phyloP scores from a whole-genome alignment of 1,140 invertebrate species.

The Ditylenchus dipsaci region DNA sequence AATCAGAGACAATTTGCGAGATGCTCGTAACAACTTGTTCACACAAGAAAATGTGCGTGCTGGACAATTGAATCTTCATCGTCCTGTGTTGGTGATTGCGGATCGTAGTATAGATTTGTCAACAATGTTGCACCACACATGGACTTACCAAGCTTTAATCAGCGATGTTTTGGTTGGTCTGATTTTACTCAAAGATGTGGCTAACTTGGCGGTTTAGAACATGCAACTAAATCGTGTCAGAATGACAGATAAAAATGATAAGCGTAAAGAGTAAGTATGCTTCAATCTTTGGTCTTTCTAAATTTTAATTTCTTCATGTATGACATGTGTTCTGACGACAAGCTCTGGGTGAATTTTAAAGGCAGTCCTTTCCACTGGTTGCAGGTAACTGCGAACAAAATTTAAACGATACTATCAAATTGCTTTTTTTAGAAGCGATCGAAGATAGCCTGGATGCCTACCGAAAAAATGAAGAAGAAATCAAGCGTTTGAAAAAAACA shows the following conservation, averaged over 20 bases:
- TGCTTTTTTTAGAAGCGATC: conserved; percentile 72
- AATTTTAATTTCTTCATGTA: conserved; percentile 50
- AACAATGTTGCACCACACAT: conserved; percentile 94
- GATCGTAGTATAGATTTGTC: conserved; percentile 94
- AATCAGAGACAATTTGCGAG: conserved; percentile 88
- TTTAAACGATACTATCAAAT: too few relatives aligned
- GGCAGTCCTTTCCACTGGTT: conserved; percentile 84
- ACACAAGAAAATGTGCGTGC: conserved; percentile 64
- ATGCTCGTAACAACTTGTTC: conserved; percentile 91
- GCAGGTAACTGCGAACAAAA: conserved; percentile 61
- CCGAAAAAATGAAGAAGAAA: conserved; percentile 86
- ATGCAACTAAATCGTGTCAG: conserved; percentile 80
- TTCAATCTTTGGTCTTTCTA: too few relatives aligned
- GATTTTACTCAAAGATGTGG: background rate
- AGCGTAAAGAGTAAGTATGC: conserved; percentile 67
- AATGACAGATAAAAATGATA: conserved; percentile 69
- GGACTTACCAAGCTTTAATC: conserved; percentile 95
- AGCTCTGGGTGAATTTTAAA: conserved; percentile 50
- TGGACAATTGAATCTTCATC: conserved; percentile 49
- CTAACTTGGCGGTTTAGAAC: conserved; percentile 62
- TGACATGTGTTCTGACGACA: conserved; percentile 82
- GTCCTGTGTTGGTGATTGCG: conserved; percentile 72
- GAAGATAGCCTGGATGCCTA: conserved; percentile 95
- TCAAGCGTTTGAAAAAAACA: conserved; percentile 71
- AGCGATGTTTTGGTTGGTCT: conserved; percentile 59